phyloP scores from a whole-genome alignment of 2,797 vertebrate genomes.

The Poecile montanus region DNA sequence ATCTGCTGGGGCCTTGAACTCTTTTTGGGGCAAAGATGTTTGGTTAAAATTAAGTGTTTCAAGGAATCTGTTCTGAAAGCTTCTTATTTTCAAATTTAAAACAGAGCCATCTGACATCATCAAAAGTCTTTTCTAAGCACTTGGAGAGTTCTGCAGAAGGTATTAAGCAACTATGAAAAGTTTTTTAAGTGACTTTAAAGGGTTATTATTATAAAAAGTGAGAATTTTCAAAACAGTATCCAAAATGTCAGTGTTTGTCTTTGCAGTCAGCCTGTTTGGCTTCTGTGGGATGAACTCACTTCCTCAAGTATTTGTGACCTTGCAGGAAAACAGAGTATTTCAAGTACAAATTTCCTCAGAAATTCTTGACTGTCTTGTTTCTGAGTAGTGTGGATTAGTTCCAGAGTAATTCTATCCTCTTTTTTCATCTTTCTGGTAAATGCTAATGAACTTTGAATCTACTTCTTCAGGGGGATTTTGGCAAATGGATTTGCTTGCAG shows the following conservation, averaged over 20 bases:
- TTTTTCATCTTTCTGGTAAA: constrained; percentile 10
- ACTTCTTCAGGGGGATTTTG: neutral
- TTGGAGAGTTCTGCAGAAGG: neutral
- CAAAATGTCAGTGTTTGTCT: constrained; percentile 3
- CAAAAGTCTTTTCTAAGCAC: neutral
- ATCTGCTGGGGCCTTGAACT: neutral
- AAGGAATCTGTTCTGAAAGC: neutral
- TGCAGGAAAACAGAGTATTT: neutral
- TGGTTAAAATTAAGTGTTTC: neutral
- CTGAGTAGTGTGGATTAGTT: neutral
- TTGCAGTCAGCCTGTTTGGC: neutral
- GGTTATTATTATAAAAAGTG: neutral
- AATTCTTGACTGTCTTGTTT: constrained; percentile 45
- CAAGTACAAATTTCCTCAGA: constrained; percentile 41
- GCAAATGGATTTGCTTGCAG: neutral
- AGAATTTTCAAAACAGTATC: neutral
- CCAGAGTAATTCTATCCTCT: neutral
- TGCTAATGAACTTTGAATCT: constrained; percentile 6
- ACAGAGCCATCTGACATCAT: neutral
- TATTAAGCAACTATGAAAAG: neutral
- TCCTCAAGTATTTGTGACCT: constrained; percentile 20
- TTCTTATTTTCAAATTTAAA: neutral
- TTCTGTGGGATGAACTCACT: constrained; percentile 4
- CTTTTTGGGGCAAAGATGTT: neutral
- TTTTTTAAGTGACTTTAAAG: neutral